Evolutionary conservation across 2,113 vertebrate genomes (phyloP), one percentile per base, ranked within the genome.

Genomic region (Sitta europaea): DNA sequence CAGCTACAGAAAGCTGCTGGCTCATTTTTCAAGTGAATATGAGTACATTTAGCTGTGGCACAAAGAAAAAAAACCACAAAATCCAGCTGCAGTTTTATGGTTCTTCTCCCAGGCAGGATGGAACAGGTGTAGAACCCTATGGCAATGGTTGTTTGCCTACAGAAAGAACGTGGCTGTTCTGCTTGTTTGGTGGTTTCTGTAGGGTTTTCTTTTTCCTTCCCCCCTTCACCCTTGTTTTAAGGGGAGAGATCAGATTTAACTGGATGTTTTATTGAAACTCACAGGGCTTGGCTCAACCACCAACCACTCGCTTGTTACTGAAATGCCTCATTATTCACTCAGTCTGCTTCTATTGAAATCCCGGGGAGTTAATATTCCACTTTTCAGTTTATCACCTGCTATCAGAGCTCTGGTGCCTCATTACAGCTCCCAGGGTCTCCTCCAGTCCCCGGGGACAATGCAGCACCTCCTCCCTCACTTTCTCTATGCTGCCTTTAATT

Each of bases 241-340:
- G 35, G 2, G 14, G 36, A 53, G 75, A 57, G 31, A 72, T 88
- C 35, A 73, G 65, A 90, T 92, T 83, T 86, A 94, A 70, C 22
- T 35, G 48, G 66, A 79, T 3, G 1, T 92, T 92, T 96, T 76
- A 79, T 35, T 72, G 57, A 61, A 88, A 68, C 40, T 90, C 62
- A 28, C 48, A 86, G 53, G 71, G 54, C 68, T 90, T 82, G 61
- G 43, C 58, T 86, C 51, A 45, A 82, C 47, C 33, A 14, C 15
- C 59, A 84, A 48, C 38, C 10, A 15, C 40, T 90, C 12, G 6
- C 53, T 57, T 73, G 58, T 66, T 88, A 78, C 77, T 77, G 62
- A 31, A 67, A 71, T 31, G 88, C 33, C 70, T 95, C 81, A 82
- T 92, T 77, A 90, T 81, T 89, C 91, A 74, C 74, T 89, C 66